Evolutionary conservation across 2,113 vertebrate genomes (phyloP).

Genomic region (Aspidoscelis tigris): DNA sequence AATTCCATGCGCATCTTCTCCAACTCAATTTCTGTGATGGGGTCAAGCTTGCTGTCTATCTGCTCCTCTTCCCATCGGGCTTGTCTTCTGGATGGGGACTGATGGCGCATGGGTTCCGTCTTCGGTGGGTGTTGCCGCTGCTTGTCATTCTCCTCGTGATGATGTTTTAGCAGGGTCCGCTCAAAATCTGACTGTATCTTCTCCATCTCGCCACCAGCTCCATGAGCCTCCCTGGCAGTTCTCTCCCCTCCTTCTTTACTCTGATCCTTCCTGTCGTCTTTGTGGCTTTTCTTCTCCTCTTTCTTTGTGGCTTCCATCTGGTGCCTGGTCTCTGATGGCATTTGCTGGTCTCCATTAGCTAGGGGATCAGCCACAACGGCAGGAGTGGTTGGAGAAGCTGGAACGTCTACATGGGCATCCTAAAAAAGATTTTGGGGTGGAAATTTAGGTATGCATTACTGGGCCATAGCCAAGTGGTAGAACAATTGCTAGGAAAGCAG

Average conservation of each 20-base stretch:
- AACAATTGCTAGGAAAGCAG: too few relatives aligned
- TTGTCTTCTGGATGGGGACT: not conserved
- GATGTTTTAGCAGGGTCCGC: slow-evolving; percentile 49
- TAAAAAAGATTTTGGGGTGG: slow-evolving; percentile 6
- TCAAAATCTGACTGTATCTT: slow-evolving; percentile 65
- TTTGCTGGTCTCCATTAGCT: slow-evolving; percentile 24
- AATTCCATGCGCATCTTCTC: slow-evolving; percentile 67
- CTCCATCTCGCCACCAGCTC: slow-evolving; percentile 51
- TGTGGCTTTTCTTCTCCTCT: not conserved
- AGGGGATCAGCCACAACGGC: not conserved
- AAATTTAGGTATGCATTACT: slow-evolving; percentile 1
- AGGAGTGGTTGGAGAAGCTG: not conserved
- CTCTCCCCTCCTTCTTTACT: not conserved
- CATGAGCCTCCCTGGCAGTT: not conserved
- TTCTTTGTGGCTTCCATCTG: slow-evolving; percentile 1
- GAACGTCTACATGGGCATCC: not conserved
- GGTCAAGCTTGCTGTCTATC: not conserved
- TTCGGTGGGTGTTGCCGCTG: slow-evolving; percentile 59
- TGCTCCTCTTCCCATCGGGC: not conserved
- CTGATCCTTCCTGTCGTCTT: not conserved
- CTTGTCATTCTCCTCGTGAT: slow-evolving; percentile 58
- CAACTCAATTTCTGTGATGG: slow-evolving; percentile 46
- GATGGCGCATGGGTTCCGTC: slow-evolving; percentile 58
- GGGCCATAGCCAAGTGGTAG: too few relatives aligned
- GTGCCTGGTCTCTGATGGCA: not conserved